Percentiles rank a stretch among this genome's conserved stretches.
phyloP scores from a whole-genome alignment of 2,888 invertebrate genomes.

The Pachydiplax longipennis region DNA sequence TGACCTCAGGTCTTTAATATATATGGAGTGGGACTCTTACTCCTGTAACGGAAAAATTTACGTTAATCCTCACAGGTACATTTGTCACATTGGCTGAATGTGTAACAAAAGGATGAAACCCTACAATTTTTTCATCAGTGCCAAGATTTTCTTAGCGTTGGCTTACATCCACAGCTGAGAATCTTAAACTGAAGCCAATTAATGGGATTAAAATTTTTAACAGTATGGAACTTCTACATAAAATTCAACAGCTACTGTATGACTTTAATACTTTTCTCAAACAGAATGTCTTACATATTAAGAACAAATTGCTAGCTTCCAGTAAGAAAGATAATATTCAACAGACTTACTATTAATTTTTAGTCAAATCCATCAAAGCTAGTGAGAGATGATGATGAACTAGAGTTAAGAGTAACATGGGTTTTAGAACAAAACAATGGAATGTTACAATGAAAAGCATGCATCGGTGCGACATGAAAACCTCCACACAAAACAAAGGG shows the following conservation, averaged over 20 bases:
- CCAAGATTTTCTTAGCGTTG: neutral
- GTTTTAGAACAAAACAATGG: neutral
- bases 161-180: neutral
- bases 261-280: neutral
- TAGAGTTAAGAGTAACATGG: neutral
- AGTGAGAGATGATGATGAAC: neutral
- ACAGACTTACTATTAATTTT: neutral
- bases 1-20: conserved; percentile 4
- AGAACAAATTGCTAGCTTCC: neutral
- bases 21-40: conserved; percentile 18
- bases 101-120: neutral
- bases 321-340: neutral
- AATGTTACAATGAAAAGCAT: neutral
- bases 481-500: neutral
- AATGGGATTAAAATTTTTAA: too few relatives aligned
- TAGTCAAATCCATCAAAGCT: neutral
- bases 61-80: conserved; percentile 19
- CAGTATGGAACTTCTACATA: too few relatives aligned
- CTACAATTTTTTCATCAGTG: neutral
- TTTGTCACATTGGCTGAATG: neutral
- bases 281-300: neutral
- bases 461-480: neutral
- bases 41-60: conserved; percentile 39
- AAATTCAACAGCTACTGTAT: too few relatives aligned
- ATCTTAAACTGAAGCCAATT: too few relatives aligned